Evolutionary conservation across 2,113 vertebrate genomes (phyloP).

Genomic region (Shinisaurus crocodilurus): DNA sequence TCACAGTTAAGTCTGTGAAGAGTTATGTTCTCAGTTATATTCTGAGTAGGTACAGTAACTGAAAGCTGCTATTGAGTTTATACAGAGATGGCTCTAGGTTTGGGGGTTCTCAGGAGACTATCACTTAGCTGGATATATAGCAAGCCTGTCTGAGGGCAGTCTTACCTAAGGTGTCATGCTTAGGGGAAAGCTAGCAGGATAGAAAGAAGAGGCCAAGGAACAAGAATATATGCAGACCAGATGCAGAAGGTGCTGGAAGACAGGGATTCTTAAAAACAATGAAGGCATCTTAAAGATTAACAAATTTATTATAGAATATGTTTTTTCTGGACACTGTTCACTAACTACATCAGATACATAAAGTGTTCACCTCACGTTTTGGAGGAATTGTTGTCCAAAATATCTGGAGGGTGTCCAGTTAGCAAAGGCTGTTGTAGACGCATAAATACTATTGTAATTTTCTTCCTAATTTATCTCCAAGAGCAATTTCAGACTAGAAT

Average conservation of each 20-base stretch:
- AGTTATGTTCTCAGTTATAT: too few relatives aligned
- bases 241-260: neutral
- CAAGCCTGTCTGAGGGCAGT: neutral
- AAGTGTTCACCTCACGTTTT: neutral
- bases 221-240: neutral
- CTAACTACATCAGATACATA: too few relatives aligned
- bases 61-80: neutral
- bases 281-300: too few relatives aligned
- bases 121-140: neutral
- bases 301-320: too few relatives aligned
- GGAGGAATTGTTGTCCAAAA: too few relatives aligned
- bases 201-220: neutral
- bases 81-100: neutral
- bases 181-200: neutral
- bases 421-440: too few relatives aligned
- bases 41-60: neutral
- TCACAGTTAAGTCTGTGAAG: too few relatives aligned
- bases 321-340: too few relatives aligned
- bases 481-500: neutral
- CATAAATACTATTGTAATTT: conserved; percentile 5
- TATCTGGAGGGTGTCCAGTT: too few relatives aligned
- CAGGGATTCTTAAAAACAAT: too few relatives aligned
- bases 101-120: neutral
- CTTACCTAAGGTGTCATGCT: too few relatives aligned
- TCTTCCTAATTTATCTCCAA: neutral